Evolutionary conservation across 1,140 invertebrate species (phyloP).

Genomic region (Halyomorpha halys): DNA sequence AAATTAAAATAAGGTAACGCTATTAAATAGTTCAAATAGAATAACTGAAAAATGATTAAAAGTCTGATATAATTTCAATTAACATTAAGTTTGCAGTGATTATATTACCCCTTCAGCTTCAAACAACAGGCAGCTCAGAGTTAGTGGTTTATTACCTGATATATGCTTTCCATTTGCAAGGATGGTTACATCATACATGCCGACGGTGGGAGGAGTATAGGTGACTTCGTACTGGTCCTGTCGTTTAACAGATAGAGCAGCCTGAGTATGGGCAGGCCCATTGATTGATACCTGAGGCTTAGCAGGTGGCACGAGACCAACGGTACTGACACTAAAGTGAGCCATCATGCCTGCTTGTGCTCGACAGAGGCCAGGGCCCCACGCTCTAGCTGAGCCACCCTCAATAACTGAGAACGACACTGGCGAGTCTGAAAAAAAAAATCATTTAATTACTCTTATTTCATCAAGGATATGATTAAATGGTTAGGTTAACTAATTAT

Average conservation of each 20-base stretch:
- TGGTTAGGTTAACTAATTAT: not conserved
- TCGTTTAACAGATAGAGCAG: conserved; percentile 31
- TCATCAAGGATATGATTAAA: too few species aligned
- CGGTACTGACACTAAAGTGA: conserved; percentile 28
- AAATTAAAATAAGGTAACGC: too few species aligned
- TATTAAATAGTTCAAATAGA: too few species aligned
- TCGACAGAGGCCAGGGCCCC: conserved; percentile 50
- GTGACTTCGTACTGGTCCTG: conserved; percentile 48
- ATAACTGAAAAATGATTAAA: too few species aligned
- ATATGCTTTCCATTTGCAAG: conserved; percentile 49
- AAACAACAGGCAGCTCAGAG: too few species aligned
- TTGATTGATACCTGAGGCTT: conserved; percentile 40
- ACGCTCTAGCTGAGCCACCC: conserved; percentile 47
- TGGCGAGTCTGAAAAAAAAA: conserved; percentile 42
- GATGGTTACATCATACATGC: conserved; percentile 56
- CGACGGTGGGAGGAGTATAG: conserved; percentile 59
- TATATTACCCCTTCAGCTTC: too few species aligned
- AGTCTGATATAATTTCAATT: too few species aligned
- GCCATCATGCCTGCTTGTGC: conserved; percentile 40
- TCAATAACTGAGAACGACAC: conserved; percentile 51
- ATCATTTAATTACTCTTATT: too few species aligned
- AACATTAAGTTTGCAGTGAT: too few species aligned
- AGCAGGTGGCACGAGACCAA: conserved; percentile 23
- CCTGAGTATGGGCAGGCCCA: conserved; percentile 50
- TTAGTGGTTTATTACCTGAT: conserved; percentile 44